Percentiles rank a stretch among this genome's conserved stretches.
Conservation (phyloP, 2,797 vertebrate genomes). For the Psittacula echo region DNA sequence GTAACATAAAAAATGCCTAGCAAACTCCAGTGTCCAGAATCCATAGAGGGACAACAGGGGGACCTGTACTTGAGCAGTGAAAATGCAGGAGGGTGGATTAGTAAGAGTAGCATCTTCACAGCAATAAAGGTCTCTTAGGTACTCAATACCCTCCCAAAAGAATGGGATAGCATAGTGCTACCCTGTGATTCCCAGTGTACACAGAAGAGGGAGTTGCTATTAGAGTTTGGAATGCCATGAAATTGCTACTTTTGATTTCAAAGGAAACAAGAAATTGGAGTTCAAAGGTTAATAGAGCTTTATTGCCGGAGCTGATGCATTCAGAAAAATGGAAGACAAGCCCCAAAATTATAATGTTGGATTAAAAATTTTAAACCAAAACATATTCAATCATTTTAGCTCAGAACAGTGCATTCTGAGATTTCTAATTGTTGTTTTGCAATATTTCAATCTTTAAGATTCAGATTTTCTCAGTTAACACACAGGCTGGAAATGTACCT, state of each 20-base stretch:
- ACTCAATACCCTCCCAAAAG: neutral
- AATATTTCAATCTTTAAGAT: neutral
- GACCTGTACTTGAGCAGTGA: neutral
- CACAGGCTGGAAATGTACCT: neutral
- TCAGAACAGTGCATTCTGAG: neutral
- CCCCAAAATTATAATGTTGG: neutral
- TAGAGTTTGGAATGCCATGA: neutral
- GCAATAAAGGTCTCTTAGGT: neutral
- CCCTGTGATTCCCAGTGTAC: slow-evolving; percentile 36
- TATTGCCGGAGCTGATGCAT: neutral
- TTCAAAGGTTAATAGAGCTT: neutral
- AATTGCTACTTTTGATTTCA: neutral
- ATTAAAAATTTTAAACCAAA: neutral
- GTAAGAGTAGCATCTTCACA: neutral
- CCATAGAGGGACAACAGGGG: rapidly evolving
- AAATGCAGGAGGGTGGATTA: neutral
- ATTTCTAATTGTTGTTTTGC: neutral
- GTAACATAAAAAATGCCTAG: neutral
- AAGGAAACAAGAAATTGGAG: neutral
- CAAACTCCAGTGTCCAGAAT: neutral
- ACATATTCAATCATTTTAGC: neutral
- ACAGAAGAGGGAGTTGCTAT: slow-evolving; percentile 71
- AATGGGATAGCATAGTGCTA: no score
- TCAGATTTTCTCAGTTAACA: neutral
- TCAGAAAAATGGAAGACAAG: neutral